A percentile compares a stretch with the other conserved stretches of the same genome.
These are phyloP conservation scores for Petrophora chlorosata DNA, from an alignment of 2,888 invertebrate genomes.

Conservation along the genomic window DNA sequence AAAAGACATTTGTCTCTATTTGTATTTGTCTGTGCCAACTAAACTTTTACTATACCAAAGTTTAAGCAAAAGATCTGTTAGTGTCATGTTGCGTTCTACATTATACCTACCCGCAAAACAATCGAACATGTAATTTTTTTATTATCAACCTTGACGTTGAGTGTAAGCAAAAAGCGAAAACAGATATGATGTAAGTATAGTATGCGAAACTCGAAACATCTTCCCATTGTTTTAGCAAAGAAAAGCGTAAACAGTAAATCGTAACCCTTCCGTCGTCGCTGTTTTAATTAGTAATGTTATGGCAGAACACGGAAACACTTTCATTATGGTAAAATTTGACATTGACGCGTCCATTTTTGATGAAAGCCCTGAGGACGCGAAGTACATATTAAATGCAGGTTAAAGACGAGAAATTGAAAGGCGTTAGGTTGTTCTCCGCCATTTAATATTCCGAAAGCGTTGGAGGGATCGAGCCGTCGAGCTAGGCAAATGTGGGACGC, in stretches of 20 bases:
- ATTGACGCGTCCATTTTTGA: conserved; percentile 43
- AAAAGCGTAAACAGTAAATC: conserved; percentile 13
- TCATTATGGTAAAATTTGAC: conserved; percentile 40
- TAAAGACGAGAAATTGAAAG: conserved; percentile 65
- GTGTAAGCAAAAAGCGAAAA: conserved; percentile 17
- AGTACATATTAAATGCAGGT: conserved; percentile 52
- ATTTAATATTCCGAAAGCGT: conserved; percentile 75
- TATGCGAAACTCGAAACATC: conserved; percentile 19
- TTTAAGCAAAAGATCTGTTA: too few relatives aligned
- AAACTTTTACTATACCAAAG: too few relatives aligned
- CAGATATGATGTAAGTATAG: conserved; percentile 11
- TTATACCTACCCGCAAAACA: background rate
- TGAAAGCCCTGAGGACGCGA: conserved; percentile 45
- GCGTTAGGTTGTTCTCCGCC: conserved; percentile 49
- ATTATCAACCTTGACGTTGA: conserved; percentile 14
- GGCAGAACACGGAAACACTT: conserved; percentile 40
- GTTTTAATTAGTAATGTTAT: conserved; percentile 24
- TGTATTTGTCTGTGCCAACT: background rate
- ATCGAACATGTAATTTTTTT: background rate
- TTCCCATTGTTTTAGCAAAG: conserved; percentile 15
- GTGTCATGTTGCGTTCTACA: background rate
- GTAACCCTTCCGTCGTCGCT: conserved; percentile 17
- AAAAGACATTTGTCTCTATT: conserved; percentile 3
- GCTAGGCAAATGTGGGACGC: conserved; percentile 70
- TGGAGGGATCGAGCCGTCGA: conserved; percentile 54